phyloP scores from a whole-genome alignment of 2,888 invertebrate species.

The Lycocerus yunnanus region DNA sequence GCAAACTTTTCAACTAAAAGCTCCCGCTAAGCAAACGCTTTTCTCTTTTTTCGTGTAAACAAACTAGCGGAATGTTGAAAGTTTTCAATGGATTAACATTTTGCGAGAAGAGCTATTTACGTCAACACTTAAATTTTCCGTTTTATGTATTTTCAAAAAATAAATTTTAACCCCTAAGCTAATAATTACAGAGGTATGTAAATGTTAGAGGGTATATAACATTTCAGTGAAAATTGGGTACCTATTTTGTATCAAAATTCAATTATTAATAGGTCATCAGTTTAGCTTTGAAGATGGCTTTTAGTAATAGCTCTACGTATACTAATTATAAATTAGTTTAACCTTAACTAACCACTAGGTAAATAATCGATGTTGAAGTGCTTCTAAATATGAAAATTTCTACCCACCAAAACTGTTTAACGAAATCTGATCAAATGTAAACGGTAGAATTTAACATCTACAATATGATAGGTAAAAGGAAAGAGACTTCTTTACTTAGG shows the following conservation, averaged over 20 bases:
- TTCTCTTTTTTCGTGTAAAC: background rate
- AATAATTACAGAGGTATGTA: background rate
- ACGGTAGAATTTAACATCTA: background rate
- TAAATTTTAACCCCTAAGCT: background rate
- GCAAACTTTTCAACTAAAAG: background rate
- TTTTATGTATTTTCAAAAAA: background rate
- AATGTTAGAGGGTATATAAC: background rate
- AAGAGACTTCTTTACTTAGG: background rate
- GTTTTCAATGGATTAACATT: background rate
- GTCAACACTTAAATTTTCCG: background rate
- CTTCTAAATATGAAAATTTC: background rate
- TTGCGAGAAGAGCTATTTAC: background rate
- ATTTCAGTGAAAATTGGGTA: background rate
- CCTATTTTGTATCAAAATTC: background rate
- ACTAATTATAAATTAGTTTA: background rate
- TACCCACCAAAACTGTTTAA: background rate
- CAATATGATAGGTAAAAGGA: background rate
- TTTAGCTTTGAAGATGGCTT: background rate
- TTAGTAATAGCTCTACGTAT: background rate
- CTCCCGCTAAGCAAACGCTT: background rate
- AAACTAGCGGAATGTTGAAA: background rate
- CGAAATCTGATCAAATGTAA: background rate
- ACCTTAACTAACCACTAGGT: background rate
- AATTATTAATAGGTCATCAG: background rate
- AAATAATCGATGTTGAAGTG: background rate